A percentile compares a stretch with the other conserved stretches of the same genome.
Evolutionary conservation across 2,113 vertebrate species (phyloP).

Genomic region (Okapia johnstoni): DNA sequence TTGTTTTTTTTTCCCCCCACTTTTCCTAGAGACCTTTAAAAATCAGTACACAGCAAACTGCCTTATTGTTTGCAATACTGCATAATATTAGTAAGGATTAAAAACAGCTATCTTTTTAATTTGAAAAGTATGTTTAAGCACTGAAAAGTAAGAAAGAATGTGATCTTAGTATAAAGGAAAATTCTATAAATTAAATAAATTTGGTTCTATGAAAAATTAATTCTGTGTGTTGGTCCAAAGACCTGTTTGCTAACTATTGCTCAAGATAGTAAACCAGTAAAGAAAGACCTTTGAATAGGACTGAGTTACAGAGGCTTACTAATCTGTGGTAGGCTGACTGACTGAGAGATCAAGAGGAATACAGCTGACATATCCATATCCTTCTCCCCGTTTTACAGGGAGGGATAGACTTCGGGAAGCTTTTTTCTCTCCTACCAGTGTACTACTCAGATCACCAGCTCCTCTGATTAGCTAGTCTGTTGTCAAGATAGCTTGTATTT

Average conservation of each 20-base stretch:
- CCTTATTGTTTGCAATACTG: conserved; percentile 1
- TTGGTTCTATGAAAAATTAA: conserved; percentile 4
- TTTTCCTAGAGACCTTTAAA: conserved; percentile 21
- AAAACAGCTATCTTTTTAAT: conserved; percentile 22
- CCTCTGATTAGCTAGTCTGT: neutral
- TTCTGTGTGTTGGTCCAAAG: neutral
- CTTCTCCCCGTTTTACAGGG: neutral
- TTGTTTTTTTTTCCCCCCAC: accelerated
- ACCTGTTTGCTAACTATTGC: conserved; percentile 16
- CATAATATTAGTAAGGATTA: conserved; percentile 10
- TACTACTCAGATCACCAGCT: neutral
- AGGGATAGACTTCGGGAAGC: neutral
- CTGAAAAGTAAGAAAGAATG: neutral
- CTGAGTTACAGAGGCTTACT: neutral
- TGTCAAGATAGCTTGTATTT: conserved; percentile 30
- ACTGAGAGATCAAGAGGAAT: neutral
- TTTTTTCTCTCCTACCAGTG: neutral
- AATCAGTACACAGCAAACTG: neutral
- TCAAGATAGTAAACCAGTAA: neutral
- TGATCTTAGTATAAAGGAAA: conserved; percentile 3
- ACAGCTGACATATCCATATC: neutral
- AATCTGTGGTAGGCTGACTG: neutral
- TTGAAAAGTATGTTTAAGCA: conserved; percentile 1
- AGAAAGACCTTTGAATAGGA: conserved; percentile 1
- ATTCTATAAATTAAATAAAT: neutral